Conservation (phyloP, 1,140 invertebrate species). For the Eumaeus atala region DNA sequence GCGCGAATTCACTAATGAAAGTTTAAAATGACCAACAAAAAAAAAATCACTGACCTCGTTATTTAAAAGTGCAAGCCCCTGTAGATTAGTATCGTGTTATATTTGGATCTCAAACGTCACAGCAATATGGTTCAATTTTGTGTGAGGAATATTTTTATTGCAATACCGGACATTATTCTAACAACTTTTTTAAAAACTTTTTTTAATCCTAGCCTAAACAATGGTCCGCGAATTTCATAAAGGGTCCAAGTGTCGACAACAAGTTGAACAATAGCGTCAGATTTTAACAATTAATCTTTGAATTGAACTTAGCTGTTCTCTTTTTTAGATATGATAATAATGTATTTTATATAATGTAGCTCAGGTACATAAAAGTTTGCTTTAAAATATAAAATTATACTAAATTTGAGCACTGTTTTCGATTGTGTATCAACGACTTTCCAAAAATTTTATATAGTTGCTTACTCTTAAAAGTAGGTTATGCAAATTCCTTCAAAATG, state of each 20-base stretch:
- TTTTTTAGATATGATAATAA: too few relatives aligned
- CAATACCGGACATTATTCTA: conserved; percentile 24
- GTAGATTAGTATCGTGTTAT: conserved; percentile 20
- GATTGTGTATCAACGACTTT: too few relatives aligned
- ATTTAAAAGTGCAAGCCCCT: conserved; percentile 42
- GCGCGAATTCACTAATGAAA: conserved; percentile 67
- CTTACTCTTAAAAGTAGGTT: too few relatives aligned
- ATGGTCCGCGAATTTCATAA: conserved; percentile 56
- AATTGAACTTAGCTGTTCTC: conserved; percentile 27
- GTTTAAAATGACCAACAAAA: conserved; percentile 65
- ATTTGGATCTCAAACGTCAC: conserved; percentile 3
- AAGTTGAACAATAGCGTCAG: conserved; percentile 44
- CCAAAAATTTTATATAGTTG: too few relatives aligned
- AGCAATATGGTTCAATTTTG: conserved; percentile 12
- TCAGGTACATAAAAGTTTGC: too few relatives aligned
- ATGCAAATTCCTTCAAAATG: too few relatives aligned
- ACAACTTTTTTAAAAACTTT: conserved; percentile 48
- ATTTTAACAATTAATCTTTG: conserved; percentile 64
- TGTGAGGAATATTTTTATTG: conserved; percentile 13
- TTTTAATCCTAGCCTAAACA: conserved; percentile 61
- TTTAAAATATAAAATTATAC: too few relatives aligned
- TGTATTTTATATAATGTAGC: too few relatives aligned
- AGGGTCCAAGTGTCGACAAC: conserved; percentile 47
- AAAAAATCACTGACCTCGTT: conserved; percentile 57
- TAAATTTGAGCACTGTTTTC: too few relatives aligned